Percentiles rank a stretch among this genome's conserved stretches.
These are phyloP conservation scores for Periphyllus acericola DNA, from an alignment of 2,888 invertebrate species.

Conservation along the genomic window DNA sequence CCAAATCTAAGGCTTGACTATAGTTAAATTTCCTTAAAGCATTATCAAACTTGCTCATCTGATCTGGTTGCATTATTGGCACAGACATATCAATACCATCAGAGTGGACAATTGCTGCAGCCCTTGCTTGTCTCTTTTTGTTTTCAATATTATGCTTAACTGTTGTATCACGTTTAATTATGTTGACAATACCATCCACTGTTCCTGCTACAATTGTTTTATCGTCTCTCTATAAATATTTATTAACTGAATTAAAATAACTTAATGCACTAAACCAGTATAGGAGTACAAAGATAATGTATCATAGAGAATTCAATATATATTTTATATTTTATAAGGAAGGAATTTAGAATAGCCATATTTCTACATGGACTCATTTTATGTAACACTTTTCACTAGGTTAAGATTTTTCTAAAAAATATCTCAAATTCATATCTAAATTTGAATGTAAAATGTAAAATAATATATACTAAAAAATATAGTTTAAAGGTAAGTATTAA, in stretches of 20 bases:
- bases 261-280: no score
- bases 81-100: conserved; percentile 71
- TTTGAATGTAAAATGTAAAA: no score
- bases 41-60: conserved; percentile 74
- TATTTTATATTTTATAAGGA: no score
- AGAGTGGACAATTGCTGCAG: conserved; percentile 56
- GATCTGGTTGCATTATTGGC: conserved; percentile 67
- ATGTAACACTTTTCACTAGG: no score
- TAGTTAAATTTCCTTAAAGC: conserved; percentile 84
- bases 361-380: no score
- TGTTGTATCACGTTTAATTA: conserved; percentile 79
- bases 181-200: conserved; percentile 90
- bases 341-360: no score
- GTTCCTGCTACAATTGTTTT: conserved; percentile 90
- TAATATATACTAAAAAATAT: no score
- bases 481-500: no score
- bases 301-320: no score
- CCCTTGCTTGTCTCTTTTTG: conserved; percentile 69
- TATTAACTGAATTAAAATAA: background rate
- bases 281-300: no score
- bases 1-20: conserved; percentile 80
- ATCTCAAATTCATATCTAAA: no score
- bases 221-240: conserved; percentile 73
- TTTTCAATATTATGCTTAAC: conserved; percentile 66
- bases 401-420: no score